phyloP scores from a whole-genome alignment of 1,140 invertebrate species.

The Drosophila ogumai region DNA sequence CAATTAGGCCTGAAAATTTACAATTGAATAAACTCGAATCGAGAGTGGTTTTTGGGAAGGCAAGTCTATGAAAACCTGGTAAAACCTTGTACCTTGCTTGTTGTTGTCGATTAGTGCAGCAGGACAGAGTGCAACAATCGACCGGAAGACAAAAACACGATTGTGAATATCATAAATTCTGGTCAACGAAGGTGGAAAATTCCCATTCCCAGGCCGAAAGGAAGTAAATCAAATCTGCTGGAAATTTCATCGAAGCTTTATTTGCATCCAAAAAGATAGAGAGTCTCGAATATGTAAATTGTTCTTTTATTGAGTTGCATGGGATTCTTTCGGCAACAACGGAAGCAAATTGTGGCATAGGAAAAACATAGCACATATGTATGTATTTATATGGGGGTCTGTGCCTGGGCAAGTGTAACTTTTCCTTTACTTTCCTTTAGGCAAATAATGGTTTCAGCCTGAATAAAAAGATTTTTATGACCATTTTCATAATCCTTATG shows the following conservation, averaged over 20 bases:
- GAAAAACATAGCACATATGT: not conserved
- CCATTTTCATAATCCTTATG: not conserved
- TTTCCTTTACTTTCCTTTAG: not conserved
- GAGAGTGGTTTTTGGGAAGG: not conserved
- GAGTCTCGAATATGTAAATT: conserved; percentile 18
- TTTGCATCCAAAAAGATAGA: conserved; percentile 13
- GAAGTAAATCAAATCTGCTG: conserved; percentile 34
- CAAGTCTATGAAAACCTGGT: conserved; percentile 3
- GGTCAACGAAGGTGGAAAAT: conserved; percentile 22
- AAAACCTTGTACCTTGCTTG: not conserved
- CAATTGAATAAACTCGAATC: conserved; percentile 31
- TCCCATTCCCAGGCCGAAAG: conserved; percentile 3
- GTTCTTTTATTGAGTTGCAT: conserved; percentile 15
- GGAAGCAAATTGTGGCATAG: conserved; percentile 12
- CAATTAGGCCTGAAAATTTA: conserved; percentile 37
- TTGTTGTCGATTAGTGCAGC: conserved; percentile 42
- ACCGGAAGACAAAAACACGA: conserved; percentile 23
- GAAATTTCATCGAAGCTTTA: conserved; percentile 22
- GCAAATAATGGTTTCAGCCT: conserved; percentile 1
- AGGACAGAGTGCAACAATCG: conserved; percentile 27
- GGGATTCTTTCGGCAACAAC: conserved; percentile 3
- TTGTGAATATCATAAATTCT: conserved; percentile 38
- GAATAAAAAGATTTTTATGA: conserved; percentile 2
- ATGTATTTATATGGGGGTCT: not conserved
- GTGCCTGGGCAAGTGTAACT: not conserved